phyloP scores from a whole-genome alignment of 2,113 vertebrate species.

The Aldabrachelys gigantea region DNA sequence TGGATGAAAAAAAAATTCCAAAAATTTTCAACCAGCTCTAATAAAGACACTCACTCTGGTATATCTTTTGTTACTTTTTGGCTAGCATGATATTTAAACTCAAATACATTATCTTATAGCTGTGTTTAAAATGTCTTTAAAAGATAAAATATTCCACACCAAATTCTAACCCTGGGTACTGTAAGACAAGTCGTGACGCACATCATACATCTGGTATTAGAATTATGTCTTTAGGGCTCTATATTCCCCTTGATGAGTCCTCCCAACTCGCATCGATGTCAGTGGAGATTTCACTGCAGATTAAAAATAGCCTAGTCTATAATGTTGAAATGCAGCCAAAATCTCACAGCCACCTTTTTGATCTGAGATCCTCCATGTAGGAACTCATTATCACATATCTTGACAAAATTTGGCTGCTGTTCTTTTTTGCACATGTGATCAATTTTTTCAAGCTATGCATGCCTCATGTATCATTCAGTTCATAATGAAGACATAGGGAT shows the following conservation, averaged over 20 bases:
- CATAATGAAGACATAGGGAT: not conserved
- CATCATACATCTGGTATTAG: not conserved
- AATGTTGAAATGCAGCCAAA: not conserved
- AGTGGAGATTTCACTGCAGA: not conserved
- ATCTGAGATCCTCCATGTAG: not conserved
- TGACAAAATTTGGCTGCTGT: rapidly evolving
- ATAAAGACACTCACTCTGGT: too few relatives aligned
- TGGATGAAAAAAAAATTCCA: not conserved
- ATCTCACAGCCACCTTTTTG: not conserved
- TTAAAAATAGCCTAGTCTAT: not conserved
- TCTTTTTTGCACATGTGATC: not conserved
- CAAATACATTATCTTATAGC: not conserved
- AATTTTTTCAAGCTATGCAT: not conserved
- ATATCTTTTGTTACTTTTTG: not conserved
- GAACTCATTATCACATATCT: not conserved
- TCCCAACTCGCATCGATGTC: not conserved
- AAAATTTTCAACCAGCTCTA: not conserved
- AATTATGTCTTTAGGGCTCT: not conserved
- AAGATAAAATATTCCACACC: not conserved
- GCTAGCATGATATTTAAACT: not conserved
- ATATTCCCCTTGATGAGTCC: not conserved
- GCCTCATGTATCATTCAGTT: not conserved
- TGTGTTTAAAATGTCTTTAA: not conserved
- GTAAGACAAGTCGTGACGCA: not conserved
- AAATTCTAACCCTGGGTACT: not conserved